These are phyloP conservation scores for Toxonevra muliebris DNA, from an alignment of 2,888 invertebrate species.

Conservation along the genomic window DNA sequence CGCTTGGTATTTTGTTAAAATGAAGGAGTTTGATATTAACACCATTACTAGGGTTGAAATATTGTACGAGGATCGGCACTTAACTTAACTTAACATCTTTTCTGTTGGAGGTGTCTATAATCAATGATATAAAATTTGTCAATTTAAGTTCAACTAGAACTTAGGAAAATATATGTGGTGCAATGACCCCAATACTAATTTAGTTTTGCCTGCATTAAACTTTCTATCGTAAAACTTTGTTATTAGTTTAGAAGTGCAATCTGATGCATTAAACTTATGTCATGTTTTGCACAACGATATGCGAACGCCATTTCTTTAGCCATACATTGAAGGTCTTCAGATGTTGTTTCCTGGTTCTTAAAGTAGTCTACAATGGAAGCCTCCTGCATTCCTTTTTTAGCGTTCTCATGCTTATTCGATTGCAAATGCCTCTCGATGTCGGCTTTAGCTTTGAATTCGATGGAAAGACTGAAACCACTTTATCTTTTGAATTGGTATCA, in stretches of 20 bases:
- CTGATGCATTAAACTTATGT: too few relatives aligned
- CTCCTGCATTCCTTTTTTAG: too few relatives aligned
- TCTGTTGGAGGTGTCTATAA: slow-evolving; percentile 16
- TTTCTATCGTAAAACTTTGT: background rate
- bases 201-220: slow-evolving; percentile 5
- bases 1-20: slow-evolving; percentile 6
- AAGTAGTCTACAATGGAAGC: too few relatives aligned
- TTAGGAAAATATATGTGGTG: slow-evolving; percentile 1
- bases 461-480: too few relatives aligned
- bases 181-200: slow-evolving; percentile 1
- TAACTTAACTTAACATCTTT: slow-evolving; percentile 14
- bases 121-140: slow-evolving; percentile 8
- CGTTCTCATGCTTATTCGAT: slow-evolving; percentile 1
- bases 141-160: slow-evolving; percentile 7
- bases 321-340: too few relatives aligned
- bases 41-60: slow-evolving; percentile 6
- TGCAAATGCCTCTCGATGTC: slow-evolving; percentile 22
- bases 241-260: too few relatives aligned
- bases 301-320: too few relatives aligned
- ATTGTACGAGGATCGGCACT: slow-evolving; percentile 7
- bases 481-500: too few relatives aligned
- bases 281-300: too few relatives aligned
- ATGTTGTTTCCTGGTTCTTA: too few relatives aligned
- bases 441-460: slow-evolving; percentile 15
- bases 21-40: slow-evolving; percentile 9